Percentiles rank a stretch among this genome's conserved stretches.
Evolutionary conservation across 2,888 invertebrate species (phyloP).

Genomic region (Copidosoma aretas): DNA sequence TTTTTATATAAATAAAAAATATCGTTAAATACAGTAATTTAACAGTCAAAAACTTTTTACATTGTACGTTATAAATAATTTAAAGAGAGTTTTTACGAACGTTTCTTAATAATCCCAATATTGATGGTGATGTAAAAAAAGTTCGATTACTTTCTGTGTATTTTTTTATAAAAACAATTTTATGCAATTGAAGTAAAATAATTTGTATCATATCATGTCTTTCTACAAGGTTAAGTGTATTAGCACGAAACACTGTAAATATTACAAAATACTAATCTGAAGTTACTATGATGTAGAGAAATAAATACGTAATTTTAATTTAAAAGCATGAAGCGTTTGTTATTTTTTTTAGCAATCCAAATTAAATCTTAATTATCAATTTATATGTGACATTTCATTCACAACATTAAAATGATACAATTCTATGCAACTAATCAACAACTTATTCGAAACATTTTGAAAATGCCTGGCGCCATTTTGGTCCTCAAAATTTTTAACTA

Average conservation of each 20-base stretch:
- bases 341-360: too few species aligned
- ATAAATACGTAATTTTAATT: too few species aligned
- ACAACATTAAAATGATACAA: too few species aligned
- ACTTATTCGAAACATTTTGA: too few species aligned
- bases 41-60: constrained; percentile 24
- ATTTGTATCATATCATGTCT: constrained; percentile 25
- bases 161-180: constrained; percentile 18
- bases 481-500: not conserved
- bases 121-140: constrained; percentile 19
- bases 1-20: constrained; percentile 16
- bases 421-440: too few species aligned
- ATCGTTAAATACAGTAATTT: not conserved
- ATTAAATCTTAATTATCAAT: too few species aligned
- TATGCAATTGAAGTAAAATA: constrained; percentile 16
- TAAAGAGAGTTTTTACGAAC: too few species aligned
- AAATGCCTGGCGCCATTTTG: too few species aligned
- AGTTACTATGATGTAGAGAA: not conserved
- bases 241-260: constrained; percentile 20
- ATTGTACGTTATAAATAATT: constrained; percentile 17
- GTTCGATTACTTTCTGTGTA: constrained; percentile 22
- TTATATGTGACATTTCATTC: too few species aligned
- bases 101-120: constrained; percentile 25
- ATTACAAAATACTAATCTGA: constrained; percentile 16
- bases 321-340: too few species aligned
- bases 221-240: constrained; percentile 14